Evolutionary conservation across 2,888 invertebrate species (phyloP), one percentile per base, ranked within the genome.

Genomic region (Graphium colonna): DNA sequence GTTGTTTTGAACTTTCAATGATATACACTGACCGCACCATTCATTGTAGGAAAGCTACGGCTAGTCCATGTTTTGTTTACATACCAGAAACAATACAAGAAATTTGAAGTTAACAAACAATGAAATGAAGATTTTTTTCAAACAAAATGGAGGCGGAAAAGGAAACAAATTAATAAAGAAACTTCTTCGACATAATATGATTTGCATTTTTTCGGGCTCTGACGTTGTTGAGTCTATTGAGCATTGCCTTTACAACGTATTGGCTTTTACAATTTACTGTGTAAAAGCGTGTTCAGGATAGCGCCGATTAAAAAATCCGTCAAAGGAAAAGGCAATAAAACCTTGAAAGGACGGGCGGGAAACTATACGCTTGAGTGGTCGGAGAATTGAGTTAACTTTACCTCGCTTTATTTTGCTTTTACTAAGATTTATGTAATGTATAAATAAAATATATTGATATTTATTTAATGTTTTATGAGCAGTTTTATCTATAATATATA

Each of bases 401-500:
- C n/a, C 2, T 21, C 21, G 31, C 9, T 31, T 31, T 44, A 44
- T 44, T 44, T 44, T 31, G 28, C 42, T 55, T 52, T 56, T 50
- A 56, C 52, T 56, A 43, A 44, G 51, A 52, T 44, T 21, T 21
- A 5, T 21, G 21, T 5, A 21, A 21, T 5, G 21, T n/a, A n/a
- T n/a, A n/a, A n/a, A n/a, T n/a, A n/a, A n/a, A n/a, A n/a, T n/a
- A n/a, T n/a, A n/a, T n/a, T n/a, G n/a, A n/a, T n/a, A n/a, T n/a
- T n/a, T n/a, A n/a, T n/a, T n/a, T n/a, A n/a, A n/a, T n/a, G n/a
- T n/a, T n/a, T n/a, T n/a, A n/a, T n/a, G n/a, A n/a, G n/a, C n/a
- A n/a, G n/a, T n/a, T n/a, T n/a, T n/a, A n/a, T n/a, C n/a, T n/a
- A n/a, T n/a, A n/a, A n/a, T n/a, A n/a, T n/a, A n/a, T n/a, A n/a